These are phyloP conservation scores for Bufotes viridis DNA, from an alignment of 2,797 vertebrate species.

Conservation along the genomic window DNA sequence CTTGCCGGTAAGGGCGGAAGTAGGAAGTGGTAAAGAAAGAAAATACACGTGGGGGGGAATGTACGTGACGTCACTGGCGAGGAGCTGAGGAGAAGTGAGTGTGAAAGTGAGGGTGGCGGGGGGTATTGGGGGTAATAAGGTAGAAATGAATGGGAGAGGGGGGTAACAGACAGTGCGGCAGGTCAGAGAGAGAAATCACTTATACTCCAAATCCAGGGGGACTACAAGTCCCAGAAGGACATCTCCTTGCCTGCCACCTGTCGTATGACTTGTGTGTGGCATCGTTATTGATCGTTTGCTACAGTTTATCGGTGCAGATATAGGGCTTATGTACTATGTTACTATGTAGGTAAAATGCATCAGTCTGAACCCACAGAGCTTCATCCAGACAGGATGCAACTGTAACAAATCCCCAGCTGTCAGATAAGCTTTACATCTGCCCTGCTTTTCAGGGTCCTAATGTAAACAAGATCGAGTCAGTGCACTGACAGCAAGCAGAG, in stretches of 20 bases:
- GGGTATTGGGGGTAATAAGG: background rate
- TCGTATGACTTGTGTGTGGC: too few relatives aligned
- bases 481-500: too few relatives aligned
- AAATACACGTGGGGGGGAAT: conserved; percentile 55
- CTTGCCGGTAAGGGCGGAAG: conserved; percentile 40
- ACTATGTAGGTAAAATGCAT: too few relatives aligned
- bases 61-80: conserved; percentile 49
- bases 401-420: too few relatives aligned
- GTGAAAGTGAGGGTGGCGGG: background rate
- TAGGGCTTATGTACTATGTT: too few relatives aligned
- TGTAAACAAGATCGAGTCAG: too few relatives aligned
- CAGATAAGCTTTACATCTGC: too few relatives aligned
- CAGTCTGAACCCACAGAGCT: too few relatives aligned
- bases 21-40: conserved; percentile 38
- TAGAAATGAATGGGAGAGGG: too few relatives aligned
- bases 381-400: background rate
- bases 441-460: too few relatives aligned
- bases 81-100: conserved; percentile 40
- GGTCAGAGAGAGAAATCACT: background rate
- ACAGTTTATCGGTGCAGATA: background rate
- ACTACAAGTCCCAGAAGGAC: background rate
- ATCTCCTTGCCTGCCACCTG: background rate
- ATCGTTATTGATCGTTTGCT: background rate
- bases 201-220: background rate
- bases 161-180: background rate